A percentile compares a stretch with the other conserved stretches of the same genome.
These are phyloP conservation scores for Craniophora ligustri DNA, from an alignment of 2,888 invertebrate genomes.

Conservation along the genomic window DNA sequence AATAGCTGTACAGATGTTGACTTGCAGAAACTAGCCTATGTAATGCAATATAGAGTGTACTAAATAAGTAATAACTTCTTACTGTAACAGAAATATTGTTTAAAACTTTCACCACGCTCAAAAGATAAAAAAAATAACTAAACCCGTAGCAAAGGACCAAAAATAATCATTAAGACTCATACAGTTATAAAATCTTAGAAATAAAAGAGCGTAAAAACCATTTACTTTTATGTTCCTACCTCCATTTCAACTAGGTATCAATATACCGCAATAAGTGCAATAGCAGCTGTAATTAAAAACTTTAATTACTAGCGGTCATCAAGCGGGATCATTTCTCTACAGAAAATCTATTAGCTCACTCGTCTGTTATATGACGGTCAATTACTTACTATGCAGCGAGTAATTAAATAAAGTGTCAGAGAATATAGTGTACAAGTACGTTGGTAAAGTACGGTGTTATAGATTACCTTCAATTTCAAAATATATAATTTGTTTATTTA, in stretches of 20 bases:
- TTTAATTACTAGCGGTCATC: constrained; percentile 52
- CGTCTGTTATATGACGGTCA: constrained; percentile 36
- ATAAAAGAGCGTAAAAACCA: too few species aligned
- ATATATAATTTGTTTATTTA: too few species aligned
- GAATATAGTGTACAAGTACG: constrained; percentile 7
- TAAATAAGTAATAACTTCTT: too few species aligned
- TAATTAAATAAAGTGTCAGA: constrained; percentile 39
- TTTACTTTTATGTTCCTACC: constrained; percentile 7
- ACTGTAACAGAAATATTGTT: too few species aligned
- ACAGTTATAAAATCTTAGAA: background rate
- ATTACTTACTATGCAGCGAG: constrained; percentile 34
- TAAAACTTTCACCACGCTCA: too few species aligned
- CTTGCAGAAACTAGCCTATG: too few species aligned
- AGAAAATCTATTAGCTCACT: constrained; percentile 60
- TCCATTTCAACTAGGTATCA: background rate
- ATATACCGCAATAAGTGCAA: constrained; percentile 12
- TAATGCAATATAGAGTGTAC: too few species aligned
- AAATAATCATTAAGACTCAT: too few species aligned
- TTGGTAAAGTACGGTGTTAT: too few species aligned
- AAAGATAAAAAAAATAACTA: too few species aligned
- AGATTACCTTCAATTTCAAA: background rate
- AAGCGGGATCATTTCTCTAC: constrained; percentile 54
- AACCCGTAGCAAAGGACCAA: too few species aligned
- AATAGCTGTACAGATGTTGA: too few species aligned
- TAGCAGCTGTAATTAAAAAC: constrained; percentile 28